Conservation (phyloP, 2,888 invertebrate species). For the Gisinianus flammeolus region DNA sequence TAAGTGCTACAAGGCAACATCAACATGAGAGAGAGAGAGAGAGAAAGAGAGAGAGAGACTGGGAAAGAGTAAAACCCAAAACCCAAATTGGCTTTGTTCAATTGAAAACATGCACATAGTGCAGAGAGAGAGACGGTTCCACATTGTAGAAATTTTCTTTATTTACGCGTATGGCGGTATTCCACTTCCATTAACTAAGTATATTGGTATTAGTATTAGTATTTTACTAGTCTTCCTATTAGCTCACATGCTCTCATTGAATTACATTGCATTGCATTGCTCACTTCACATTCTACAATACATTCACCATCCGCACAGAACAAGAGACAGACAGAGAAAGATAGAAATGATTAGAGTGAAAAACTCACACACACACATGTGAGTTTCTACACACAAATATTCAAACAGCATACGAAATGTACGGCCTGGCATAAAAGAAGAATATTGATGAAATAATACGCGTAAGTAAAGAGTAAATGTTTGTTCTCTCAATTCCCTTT, state of each 20-base stretch:
- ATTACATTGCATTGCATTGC: no score
- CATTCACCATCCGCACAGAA: neutral
- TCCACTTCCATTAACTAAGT: no score
- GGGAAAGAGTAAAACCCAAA: neutral
- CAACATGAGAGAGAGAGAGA: no score
- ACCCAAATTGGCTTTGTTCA: neutral
- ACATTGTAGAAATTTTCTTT: neutral
- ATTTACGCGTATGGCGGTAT: neutral
- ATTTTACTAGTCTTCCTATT: no score
- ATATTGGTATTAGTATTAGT: no score
- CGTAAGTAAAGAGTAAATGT: constrained; percentile 23
- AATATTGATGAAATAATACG: constrained; percentile 28
- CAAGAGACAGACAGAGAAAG: neutral
- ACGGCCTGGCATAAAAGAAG: neutral
- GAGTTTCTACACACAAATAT: no score
- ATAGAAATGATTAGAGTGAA: constrained; percentile 10
- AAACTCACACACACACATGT: neutral
- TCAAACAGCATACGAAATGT: constrained; percentile 20
- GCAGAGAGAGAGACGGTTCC: no score
- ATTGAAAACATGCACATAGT: neutral
- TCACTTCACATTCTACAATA: no score
- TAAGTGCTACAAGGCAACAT: no score
- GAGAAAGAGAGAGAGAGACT: neutral
- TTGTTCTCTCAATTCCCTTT: constrained; percentile 29
- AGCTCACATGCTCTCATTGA: constrained; percentile 1